phyloP scores from a whole-genome alignment of 1,140 invertebrate genomes.

The Drosophila baimaii region DNA sequence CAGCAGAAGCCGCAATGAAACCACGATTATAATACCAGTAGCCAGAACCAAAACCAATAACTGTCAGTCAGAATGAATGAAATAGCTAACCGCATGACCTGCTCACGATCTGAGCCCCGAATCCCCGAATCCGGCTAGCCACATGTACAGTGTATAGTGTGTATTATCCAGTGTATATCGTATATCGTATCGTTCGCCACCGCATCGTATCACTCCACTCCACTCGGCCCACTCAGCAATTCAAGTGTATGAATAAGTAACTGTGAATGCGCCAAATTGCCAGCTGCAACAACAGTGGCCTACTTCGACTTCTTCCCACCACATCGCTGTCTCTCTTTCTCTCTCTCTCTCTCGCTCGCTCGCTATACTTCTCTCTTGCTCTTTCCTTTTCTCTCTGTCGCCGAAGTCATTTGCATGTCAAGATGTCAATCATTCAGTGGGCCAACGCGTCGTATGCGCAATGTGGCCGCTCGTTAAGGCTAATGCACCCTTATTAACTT shows the following conservation, averaged over 20 bases:
- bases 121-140: conserved; percentile 22
- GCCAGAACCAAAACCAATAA: conserved; percentile 54
- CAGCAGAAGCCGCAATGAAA: conserved; percentile 23
- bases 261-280: conserved; percentile 66
- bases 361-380: conserved; percentile 17
- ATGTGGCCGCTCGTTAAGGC: conserved; percentile 62
- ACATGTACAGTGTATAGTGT: conserved; percentile 43
- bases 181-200: conserved; percentile 44
- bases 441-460: conserved; percentile 61
- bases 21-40: conserved; percentile 22
- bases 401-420: conserved; percentile 73
- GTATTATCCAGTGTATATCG: conserved; percentile 27
- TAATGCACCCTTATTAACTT: conserved; percentile 73
- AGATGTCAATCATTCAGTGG: conserved; percentile 69
- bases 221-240: conserved; percentile 31
- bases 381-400: conserved; percentile 45
- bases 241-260: conserved; percentile 58
- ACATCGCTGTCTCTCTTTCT: conserved; percentile 21
- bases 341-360: neutral
- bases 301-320: conserved; percentile 40
- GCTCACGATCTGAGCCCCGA: conserved; percentile 43
- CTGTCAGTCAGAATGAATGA: conserved; percentile 66
- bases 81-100: conserved; percentile 67
- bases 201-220: conserved; percentile 28
- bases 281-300: conserved; percentile 55